A percentile compares a stretch with the other conserved stretches of the same genome.
Evolutionary conservation across 2,888 invertebrate species (phyloP).

Genomic region (Hartigia nigra): DNA sequence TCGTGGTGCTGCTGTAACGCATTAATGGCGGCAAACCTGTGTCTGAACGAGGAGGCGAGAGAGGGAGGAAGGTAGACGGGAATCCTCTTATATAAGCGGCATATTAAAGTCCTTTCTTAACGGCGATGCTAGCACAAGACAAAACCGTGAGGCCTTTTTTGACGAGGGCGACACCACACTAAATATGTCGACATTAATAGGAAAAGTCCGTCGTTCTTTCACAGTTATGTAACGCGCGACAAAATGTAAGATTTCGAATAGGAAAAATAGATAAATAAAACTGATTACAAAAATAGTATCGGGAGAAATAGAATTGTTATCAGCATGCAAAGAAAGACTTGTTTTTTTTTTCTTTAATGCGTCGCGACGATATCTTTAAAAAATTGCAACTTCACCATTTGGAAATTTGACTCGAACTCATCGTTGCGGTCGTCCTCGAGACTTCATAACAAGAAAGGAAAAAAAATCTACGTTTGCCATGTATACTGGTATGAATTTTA

Average conservation of each 20-base stretch:
- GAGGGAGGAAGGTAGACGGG: constrained; percentile 26
- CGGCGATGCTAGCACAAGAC: not conserved
- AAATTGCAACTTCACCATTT: not conserved
- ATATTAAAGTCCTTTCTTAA: constrained; percentile 43
- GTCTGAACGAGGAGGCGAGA: constrained; percentile 1
- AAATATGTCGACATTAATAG: not conserved
- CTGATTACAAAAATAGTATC: not conserved
- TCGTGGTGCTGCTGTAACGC: constrained; percentile 42
- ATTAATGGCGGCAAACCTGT: constrained; percentile 35
- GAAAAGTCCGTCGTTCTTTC: not conserved
- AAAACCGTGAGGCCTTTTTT: not conserved
- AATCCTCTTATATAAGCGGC: constrained; percentile 48
- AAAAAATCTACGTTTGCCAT: not conserved
- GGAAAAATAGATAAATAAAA: not conserved
- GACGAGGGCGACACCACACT: not conserved
- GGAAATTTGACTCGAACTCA: not conserved
- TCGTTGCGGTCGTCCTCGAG: not conserved
- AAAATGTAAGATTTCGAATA: not conserved
- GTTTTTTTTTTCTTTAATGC: not conserved
- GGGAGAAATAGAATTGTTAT: not conserved
- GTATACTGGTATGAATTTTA: not conserved
- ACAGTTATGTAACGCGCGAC: not conserved
- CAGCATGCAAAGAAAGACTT: not conserved
- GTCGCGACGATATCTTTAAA: not conserved
- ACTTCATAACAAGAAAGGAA: not conserved